phyloP scores from a whole-genome alignment of 2,113 vertebrate genomes.

The Aegypius monachus region DNA sequence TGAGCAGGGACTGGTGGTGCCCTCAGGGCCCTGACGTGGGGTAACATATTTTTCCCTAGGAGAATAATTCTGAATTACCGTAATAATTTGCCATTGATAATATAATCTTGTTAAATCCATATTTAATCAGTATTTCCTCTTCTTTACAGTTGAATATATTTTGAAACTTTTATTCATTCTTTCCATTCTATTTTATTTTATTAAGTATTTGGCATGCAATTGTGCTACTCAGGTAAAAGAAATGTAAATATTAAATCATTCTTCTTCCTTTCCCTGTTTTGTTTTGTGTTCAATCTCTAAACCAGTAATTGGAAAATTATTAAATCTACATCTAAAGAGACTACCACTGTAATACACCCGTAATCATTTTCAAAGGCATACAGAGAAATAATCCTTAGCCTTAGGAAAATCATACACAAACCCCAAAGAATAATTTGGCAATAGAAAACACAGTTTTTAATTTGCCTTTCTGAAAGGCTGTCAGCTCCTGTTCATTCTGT shows the following conservation, averaged over 20 bases:
- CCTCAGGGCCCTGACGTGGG: neutral
- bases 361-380: neutral
- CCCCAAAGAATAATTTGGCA: neutral
- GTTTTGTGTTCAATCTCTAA: neutral
- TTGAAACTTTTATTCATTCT: neutral
- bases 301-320: neutral
- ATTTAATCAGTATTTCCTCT: neutral
- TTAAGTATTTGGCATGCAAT: neutral
- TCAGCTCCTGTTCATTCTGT: neutral
- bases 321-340: neutral
- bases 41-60: neutral
- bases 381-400: neutral
- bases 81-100: neutral
- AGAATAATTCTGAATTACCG: neutral
- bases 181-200: neutral
- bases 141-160: neutral
- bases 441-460: neutral
- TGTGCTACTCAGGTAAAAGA: neutral
- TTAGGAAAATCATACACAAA: neutral
- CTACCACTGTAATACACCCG: neutral
- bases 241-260: neutral
- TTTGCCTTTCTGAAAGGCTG: neutral
- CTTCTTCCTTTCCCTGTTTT: neutral
- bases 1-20: neutral
- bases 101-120: neutral